phyloP scores from a whole-genome alignment of 2,113 vertebrate genomes.

The Osmerus eperlanus region DNA sequence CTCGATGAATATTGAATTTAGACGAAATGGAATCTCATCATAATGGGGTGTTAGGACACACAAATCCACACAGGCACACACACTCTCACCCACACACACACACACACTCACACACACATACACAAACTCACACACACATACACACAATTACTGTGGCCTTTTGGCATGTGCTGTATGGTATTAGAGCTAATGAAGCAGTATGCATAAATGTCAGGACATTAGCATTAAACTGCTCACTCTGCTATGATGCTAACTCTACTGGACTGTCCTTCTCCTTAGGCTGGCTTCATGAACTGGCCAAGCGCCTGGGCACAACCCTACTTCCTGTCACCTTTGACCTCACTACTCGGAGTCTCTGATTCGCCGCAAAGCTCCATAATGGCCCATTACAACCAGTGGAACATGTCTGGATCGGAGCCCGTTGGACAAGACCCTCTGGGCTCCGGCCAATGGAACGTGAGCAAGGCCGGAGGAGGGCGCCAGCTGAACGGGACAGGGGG shows the following conservation, averaged over 20 bases:
- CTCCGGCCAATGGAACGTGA: slow-evolving; percentile 59
- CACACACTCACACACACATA: slow-evolving; percentile 8
- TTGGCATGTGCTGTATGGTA: slow-evolving; percentile 18
- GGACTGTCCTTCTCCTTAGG: slow-evolving; percentile 52
- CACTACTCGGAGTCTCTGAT: slow-evolving; percentile 63
- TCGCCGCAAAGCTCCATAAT: slow-evolving; percentile 39
- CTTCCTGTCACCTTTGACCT: slow-evolving; percentile 64
- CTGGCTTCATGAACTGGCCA: slow-evolving; percentile 79
- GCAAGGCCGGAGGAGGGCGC: slow-evolving; percentile 28
- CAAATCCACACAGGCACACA: neutral
- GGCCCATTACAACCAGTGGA: slow-evolving; percentile 65
- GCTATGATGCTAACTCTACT: neutral
- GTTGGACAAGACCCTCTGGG: slow-evolving; percentile 38
- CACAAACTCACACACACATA: neutral
- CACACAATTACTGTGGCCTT: slow-evolving; percentile 18
- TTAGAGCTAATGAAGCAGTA: slow-evolving; percentile 29
- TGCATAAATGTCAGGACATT: slow-evolving; percentile 26
- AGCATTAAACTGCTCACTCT: slow-evolving; percentile 30
- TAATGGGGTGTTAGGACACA: neutral
- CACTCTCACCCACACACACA: neutral
- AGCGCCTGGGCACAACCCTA: slow-evolving; percentile 76
- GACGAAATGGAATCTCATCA: neutral
- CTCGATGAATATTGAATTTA: neutral
- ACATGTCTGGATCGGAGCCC: slow-evolving; percentile 49
- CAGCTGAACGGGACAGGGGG: slow-evolving; percentile 40